Evolutionary conservation across 2,888 invertebrate genomes (phyloP).

Genomic region (Esperia sulphurella): DNA sequence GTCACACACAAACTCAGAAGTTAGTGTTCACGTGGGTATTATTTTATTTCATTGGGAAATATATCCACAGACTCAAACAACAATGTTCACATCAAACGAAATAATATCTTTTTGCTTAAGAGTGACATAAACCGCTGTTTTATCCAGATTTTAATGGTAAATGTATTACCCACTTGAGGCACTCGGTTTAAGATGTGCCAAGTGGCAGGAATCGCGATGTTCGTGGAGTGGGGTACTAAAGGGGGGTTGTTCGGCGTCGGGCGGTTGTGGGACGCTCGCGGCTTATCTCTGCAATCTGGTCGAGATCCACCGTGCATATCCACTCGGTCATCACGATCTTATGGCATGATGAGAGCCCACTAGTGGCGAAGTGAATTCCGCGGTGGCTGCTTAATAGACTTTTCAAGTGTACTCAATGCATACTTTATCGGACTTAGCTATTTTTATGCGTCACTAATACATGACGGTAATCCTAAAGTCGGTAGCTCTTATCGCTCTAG

Average conservation of each 20-base stretch:
- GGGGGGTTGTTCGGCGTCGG: conserved; percentile 30
- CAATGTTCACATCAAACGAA: background rate
- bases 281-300: conserved; percentile 57
- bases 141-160: conserved; percentile 42
- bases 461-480: conserved; percentile 14
- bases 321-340: conserved; percentile 48
- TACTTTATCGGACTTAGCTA: conserved; percentile 27
- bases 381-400: background rate
- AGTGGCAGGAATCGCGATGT: conserved; percentile 50
- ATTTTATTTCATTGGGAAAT: no score
- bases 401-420: background rate
- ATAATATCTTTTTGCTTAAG: no score
- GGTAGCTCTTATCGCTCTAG: conserved; percentile 5
- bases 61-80: background rate
- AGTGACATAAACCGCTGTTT: conserved; percentile 1
- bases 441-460: conserved; percentile 31
- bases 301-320: conserved; percentile 16
- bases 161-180: conserved; percentile 44
- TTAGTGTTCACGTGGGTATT: no score
- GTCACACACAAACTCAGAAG: no score
- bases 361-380: conserved; percentile 14
- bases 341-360: conserved; percentile 36
- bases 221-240: conserved; percentile 31
- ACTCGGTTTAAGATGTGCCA: conserved; percentile 50
- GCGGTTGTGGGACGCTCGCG: conserved; percentile 37